Evolutionary conservation across 1,140 invertebrate species (phyloP), one percentile per base, ranked within the genome.

Genomic region (Drosophila fuyamai): DNA sequence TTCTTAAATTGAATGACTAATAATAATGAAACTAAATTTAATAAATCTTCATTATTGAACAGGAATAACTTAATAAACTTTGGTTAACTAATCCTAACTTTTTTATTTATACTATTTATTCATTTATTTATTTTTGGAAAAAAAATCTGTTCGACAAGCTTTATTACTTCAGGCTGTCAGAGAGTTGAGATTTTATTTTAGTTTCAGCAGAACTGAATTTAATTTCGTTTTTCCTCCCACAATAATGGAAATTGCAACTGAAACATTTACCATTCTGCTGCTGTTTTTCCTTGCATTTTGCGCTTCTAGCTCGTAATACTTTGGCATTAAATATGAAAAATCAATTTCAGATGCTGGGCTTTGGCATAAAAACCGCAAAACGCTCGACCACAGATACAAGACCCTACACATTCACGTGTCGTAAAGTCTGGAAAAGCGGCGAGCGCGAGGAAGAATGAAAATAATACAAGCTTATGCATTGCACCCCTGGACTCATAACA

Each of bases 311-410:
- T 18, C 29, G 12, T 55, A 44, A 57, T 63, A 41, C 47, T 63
- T 59, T 55, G 14, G 50, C 74, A 74, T 78, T 80, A 63, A 70
- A 84, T 75, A 84, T 81, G 74, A 81, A 85, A 81, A 85, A 81
- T 85, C 82, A 78, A 86, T 86, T 85, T 72, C 65, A 81, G 54
- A 62, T 77, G 70, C 76, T 50, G 18, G 51, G 35, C 32, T 35
- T 36, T 13, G 27, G 41, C 36, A 54, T 72, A 75, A 43, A 43
- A 81, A 72, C 82, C 68, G 58, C 65, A 83, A 62, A 72, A 75
- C 70, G 62, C 57, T 46, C 43, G 72, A 43, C 51, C 67, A 53
- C 56, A 74, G 55, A 73, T 71, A 57, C 38, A 58, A 46, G 68
- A 56, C 48, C 51, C 29, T 61, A 50, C 50, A 46, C 65, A 62